phyloP scores from a whole-genome alignment of 92 coral and sea anemone genomes.

The Siderastrea radians region DNA sequence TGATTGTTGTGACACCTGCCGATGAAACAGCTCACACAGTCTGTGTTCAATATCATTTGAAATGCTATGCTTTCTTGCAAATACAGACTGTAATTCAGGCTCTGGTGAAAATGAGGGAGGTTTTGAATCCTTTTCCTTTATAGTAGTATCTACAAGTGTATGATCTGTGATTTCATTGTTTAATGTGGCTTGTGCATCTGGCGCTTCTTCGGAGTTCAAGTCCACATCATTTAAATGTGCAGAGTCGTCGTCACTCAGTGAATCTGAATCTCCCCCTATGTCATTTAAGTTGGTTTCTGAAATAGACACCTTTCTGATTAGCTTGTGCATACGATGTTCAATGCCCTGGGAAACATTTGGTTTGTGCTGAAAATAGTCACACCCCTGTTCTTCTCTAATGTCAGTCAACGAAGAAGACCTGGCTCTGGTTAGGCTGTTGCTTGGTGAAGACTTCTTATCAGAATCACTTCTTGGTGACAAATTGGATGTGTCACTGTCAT shows the following conservation, averaged over 20 bases:
- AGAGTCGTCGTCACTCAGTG: constrained; percentile 31
- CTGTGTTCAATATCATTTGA: constrained; percentile 86
- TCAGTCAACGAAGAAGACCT: constrained; percentile 81
- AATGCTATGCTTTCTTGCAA: constrained; percentile 60
- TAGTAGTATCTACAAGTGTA: background rate
- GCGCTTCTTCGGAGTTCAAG: background rate
- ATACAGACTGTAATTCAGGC: constrained; percentile 24
- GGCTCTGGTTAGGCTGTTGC: constrained; percentile 36
- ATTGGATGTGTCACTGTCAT: constrained; percentile 6
- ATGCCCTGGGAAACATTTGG: constrained; percentile 83
- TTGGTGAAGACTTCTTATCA: constrained; percentile 24
- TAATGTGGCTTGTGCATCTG: background rate
- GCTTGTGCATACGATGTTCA: constrained; percentile 83
- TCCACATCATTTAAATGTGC: background rate
- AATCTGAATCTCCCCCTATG: constrained; percentile 40
- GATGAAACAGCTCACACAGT: constrained; percentile 71
- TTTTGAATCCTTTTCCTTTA: constrained; percentile 3
- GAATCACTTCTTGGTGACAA: constrained; percentile 40
- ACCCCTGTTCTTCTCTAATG: constrained; percentile 48
- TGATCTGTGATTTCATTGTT: constrained; percentile 11
- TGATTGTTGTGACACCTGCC: constrained; percentile 60
- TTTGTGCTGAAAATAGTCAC: constrained; percentile 69
- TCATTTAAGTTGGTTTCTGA: constrained; percentile 63
- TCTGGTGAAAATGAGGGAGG: background rate
- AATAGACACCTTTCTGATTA: constrained; percentile 70